These are phyloP conservation scores for Drosophila mojavensis DNA, from an alignment of 1,140 invertebrate genomes.

Conservation along the genomic window DNA sequence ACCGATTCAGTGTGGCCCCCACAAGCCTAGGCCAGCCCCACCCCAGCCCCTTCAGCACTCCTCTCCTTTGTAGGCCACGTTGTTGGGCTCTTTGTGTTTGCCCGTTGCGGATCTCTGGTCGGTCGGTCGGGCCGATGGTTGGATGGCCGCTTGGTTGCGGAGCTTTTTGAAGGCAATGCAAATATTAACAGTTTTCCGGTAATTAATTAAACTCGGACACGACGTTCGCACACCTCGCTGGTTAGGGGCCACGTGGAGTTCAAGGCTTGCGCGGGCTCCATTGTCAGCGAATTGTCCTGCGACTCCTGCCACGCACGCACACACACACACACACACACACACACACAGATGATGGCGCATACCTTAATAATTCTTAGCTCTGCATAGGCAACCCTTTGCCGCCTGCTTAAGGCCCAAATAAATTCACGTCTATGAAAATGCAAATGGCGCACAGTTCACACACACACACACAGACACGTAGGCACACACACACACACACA, in stretches of 20 bases:
- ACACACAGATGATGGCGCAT: background rate
- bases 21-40: too few species aligned
- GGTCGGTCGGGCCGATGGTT: background rate
- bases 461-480: too few species aligned
- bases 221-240: conserved; percentile 27
- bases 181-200: conserved; percentile 75
- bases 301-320: background rate
- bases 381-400: background rate
- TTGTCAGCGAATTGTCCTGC: conserved; percentile 2
- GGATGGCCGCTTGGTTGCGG: conserved; percentile 2
- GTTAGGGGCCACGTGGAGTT: conserved; percentile 6
- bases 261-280: background rate
- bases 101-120: conserved; percentile 12
- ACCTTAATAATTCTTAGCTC: background rate
- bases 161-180: conserved; percentile 54
- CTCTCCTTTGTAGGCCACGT: conserved; percentile 13
- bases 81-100: conserved; percentile 55
- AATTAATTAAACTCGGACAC: conserved; percentile 70
- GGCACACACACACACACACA: too few species aligned
- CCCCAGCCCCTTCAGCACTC: background rate
- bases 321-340: background rate
- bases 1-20: conserved; percentile 1
- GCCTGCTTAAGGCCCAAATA: background rate
- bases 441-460: background rate
- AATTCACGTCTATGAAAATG: background rate